Percentiles rank a stretch among this genome's conserved stretches.
Conservation (phyloP, 1,140 invertebrate species). For the Magallana ariakensis region DNA sequence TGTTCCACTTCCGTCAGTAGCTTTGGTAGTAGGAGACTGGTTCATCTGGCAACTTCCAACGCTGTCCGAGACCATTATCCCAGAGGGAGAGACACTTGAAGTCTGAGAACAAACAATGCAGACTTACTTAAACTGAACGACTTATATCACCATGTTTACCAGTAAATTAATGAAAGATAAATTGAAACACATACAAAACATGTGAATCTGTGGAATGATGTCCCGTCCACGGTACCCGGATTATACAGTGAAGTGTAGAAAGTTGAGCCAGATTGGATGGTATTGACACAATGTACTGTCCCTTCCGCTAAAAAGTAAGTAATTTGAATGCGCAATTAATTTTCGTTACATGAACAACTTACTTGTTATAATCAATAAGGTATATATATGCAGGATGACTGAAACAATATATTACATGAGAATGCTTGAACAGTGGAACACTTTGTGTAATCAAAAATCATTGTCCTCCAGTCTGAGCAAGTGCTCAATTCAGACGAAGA, state of each 20-base stretch:
- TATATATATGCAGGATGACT: background rate
- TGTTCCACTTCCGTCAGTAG: background rate
- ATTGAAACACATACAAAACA: slow-evolving; percentile 42
- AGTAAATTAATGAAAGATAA: too few species aligned
- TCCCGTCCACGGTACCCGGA: slow-evolving; percentile 29
- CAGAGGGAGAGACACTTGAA: background rate
- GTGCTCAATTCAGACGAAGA: slow-evolving; percentile 42
- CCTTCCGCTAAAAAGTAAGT: slow-evolving; percentile 43
- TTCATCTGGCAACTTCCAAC: slow-evolving; percentile 21
- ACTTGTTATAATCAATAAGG: background rate
- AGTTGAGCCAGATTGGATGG: background rate
- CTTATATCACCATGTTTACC: too few species aligned
- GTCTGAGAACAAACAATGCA: background rate
- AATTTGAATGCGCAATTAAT: background rate
- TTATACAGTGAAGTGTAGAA: slow-evolving; percentile 42
- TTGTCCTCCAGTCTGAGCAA: slow-evolving; percentile 47
- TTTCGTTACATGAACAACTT: background rate
- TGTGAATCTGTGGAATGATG: slow-evolving; percentile 20
- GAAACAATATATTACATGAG: slow-evolving; percentile 42
- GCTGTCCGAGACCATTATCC: background rate
- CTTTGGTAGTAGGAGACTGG: slow-evolving; percentile 27
- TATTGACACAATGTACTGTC: slow-evolving; percentile 36
- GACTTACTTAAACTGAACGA: too few species aligned
- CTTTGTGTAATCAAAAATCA: slow-evolving; percentile 53
- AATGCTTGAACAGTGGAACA: slow-evolving; percentile 53